Evolutionary conservation across 2,888 invertebrate species (phyloP).

Genomic region (Amblyjoppa fuscipennis): DNA sequence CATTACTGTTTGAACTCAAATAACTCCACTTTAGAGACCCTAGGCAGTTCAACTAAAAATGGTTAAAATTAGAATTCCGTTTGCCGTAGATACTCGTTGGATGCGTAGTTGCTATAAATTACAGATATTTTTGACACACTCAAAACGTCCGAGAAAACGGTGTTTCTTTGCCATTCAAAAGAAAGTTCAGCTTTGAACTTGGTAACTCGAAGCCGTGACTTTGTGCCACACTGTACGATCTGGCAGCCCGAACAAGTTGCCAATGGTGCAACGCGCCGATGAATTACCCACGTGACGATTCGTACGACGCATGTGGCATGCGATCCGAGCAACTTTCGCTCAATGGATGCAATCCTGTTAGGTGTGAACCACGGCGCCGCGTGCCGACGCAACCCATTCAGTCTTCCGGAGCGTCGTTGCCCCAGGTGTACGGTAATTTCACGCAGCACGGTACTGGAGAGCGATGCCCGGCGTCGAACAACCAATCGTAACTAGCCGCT

Average conservation of each 20-base stretch:
- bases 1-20: neutral
- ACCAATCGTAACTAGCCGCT: neutral
- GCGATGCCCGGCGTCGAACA: neutral
- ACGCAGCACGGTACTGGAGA: neutral
- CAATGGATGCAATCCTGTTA: slow-evolving; percentile 79
- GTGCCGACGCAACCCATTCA: slow-evolving; percentile 84
- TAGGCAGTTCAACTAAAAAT: neutral
- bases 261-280: neutral
- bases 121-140: neutral
- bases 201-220: neutral
- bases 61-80: neutral
- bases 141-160: neutral
- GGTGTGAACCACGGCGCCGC: slow-evolving; percentile 85
- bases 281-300: slow-evolving; percentile 21
- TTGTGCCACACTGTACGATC: neutral
- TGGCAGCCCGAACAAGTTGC: neutral
- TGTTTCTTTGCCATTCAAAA: neutral
- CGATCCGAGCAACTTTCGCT: slow-evolving; percentile 62
- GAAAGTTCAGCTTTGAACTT: neutral
- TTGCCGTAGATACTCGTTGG: neutral
- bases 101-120: neutral
- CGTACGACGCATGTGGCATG: neutral
- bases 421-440: slow-evolving; percentile 2
- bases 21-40: neutral
- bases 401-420: slow-evolving; percentile 69